phyloP scores from a whole-genome alignment of 2,888 invertebrate species.

The Platerodrilus igneus region DNA sequence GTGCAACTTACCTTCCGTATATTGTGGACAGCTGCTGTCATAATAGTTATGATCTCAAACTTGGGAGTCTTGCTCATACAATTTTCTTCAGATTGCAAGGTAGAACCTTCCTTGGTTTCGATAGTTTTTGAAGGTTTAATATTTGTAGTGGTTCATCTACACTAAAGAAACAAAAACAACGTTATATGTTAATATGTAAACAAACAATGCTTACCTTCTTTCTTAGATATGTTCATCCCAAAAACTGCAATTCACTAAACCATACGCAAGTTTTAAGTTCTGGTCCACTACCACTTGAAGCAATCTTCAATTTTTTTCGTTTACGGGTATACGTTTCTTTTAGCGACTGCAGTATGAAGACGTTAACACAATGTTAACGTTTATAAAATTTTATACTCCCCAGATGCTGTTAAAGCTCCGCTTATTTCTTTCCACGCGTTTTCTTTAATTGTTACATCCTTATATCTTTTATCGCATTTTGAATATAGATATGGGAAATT shows the following conservation, averaged over 20 bases:
- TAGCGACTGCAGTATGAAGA: neutral
- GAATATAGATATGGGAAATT: neutral
- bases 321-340: slow-evolving; percentile 4
- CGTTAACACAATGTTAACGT: no score
- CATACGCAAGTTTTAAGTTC: neutral
- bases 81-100: no score
- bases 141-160: no score
- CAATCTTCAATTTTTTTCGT: slow-evolving; percentile 3
- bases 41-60: no score
- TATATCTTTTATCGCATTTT: slow-evolving; percentile 4
- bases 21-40: no score
- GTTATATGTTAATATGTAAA: no score
- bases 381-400: no score
- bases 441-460: neutral
- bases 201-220: slow-evolving; percentile 7
- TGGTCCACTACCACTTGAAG: slow-evolving; percentile 3
- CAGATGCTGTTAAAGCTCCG: slow-evolving; percentile 1
- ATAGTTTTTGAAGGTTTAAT: no score
- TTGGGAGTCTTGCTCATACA: no score
- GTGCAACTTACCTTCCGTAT: no score
- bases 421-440: slow-evolving; percentile 6
- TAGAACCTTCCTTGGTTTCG: no score
- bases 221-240: slow-evolving; percentile 5
- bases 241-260: neutral
- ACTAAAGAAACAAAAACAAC: no score